These are phyloP conservation scores for Callipepla squamata DNA, from an alignment of 2,113 vertebrate species.

Conservation along the genomic window DNA sequence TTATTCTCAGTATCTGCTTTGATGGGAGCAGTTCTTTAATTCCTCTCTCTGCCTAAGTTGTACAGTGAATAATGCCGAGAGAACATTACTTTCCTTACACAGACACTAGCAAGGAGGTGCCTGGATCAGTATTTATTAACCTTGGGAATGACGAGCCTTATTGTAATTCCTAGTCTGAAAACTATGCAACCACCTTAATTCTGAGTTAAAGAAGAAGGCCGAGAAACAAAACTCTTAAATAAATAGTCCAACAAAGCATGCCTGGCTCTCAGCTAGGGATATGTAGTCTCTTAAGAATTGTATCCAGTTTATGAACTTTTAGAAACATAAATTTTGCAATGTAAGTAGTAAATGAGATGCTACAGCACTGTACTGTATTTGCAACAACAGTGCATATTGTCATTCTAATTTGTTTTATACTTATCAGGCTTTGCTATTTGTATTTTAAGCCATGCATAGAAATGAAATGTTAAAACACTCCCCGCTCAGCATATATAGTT, in stretches of 20 bases:
- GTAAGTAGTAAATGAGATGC: slow-evolving; percentile 26
- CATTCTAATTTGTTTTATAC: slow-evolving; percentile 57
- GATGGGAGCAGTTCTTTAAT: neutral
- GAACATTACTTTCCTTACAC: neutral
- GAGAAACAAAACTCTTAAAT: slow-evolving; percentile 32
- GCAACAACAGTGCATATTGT: slow-evolving; percentile 36
- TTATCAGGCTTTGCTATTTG: slow-evolving; percentile 37
- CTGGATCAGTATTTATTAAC: slow-evolving; percentile 9
- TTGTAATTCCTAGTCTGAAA: slow-evolving; percentile 2
- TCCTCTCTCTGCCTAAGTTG: neutral
- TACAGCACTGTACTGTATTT: neutral
- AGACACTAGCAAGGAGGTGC: neutral
- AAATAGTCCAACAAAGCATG: neutral
- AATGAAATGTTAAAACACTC: slow-evolving; percentile 60
- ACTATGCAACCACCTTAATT: neutral
- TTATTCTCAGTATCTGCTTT: neutral
- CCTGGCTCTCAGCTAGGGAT: neutral
- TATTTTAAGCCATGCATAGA: slow-evolving; percentile 58
- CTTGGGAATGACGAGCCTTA: neutral
- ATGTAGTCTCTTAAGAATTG: neutral
- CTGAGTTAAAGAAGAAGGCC: neutral
- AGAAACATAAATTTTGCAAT: slow-evolving; percentile 49
- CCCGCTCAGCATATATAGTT: neutral
- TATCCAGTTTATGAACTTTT: slow-evolving; percentile 46
- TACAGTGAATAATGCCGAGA: neutral